phyloP scores from a whole-genome alignment of 2,113 vertebrate species.

The Crotalus helleri region DNA sequence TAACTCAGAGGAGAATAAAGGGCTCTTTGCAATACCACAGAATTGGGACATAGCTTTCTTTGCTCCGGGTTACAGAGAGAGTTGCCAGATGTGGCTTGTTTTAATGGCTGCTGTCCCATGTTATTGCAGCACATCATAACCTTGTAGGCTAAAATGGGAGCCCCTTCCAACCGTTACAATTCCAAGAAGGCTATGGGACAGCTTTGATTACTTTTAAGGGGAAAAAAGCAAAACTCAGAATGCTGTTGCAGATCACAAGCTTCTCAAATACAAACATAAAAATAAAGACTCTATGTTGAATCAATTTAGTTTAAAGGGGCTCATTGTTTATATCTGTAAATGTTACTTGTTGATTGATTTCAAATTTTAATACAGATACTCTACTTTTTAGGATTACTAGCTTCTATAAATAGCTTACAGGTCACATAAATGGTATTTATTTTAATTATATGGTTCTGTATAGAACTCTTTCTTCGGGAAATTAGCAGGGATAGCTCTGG shows the following conservation, averaged over 20 bases:
- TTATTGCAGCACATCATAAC: slow-evolving; percentile 12
- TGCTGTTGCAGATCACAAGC: not conserved
- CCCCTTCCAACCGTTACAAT: not conserved
- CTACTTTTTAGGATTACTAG: not conserved
- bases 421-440: not conserved
- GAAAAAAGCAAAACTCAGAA: not conserved
- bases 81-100: slow-evolving; percentile 3
- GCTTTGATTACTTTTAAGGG: not conserved
- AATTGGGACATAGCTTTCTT: slow-evolving; percentile 18
- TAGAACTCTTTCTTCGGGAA: not conserved
- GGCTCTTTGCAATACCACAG: slow-evolving; percentile 15
- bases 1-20: slow-evolving; percentile 21
- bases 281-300: not conserved
- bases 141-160: not conserved
- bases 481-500: not conserved
- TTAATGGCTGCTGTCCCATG: slow-evolving; percentile 26
- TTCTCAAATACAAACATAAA: not conserved
- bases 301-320: not conserved
- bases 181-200: not conserved
- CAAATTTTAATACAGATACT: not conserved
- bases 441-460: not conserved
- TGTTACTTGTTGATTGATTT: not conserved
- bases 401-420: not conserved
- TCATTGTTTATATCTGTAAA: not conserved
- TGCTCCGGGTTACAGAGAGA: slow-evolving; percentile 10